Conservation (phyloP, 2,797 vertebrate species). For the Acrocephalus scirpaceus region DNA sequence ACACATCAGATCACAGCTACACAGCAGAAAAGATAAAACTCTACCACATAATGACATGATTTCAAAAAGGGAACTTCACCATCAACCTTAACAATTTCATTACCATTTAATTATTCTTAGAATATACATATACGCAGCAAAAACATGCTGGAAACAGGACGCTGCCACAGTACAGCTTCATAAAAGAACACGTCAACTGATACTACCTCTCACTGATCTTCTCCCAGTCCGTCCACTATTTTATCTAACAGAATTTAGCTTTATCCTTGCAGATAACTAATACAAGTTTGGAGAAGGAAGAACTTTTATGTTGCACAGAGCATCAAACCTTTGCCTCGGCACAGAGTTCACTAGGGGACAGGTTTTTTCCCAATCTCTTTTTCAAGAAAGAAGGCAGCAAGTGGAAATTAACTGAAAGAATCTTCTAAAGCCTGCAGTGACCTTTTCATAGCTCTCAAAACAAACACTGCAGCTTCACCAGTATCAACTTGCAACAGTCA, state of each 20-base stretch:
- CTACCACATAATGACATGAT: neutral
- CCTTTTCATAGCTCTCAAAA: neutral
- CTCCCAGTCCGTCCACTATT: neutral
- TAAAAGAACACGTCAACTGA: neutral
- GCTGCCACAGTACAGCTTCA: neutral
- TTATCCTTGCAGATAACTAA: neutral
- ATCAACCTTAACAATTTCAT: neutral
- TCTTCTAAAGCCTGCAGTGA: neutral
- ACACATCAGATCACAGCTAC: neutral
- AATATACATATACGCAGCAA: neutral
- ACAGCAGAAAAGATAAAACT: neutral
- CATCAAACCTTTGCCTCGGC: neutral
- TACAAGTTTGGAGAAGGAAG: neutral
- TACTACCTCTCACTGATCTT: neutral
- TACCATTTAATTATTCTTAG: neutral
- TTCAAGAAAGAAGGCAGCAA: neutral
- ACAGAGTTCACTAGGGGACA: neutral
- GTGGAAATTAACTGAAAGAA: neutral
- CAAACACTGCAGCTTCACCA: neutral
- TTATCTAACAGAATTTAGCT: neutral
- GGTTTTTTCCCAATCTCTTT: neutral
- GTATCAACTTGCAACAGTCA: neutral
- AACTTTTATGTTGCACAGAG: neutral
- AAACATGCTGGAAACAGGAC: neutral
- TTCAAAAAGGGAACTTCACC: neutral